These are phyloP conservation scores for Corticium candelabrum DNA, from an alignment of 37 sponge, comb jelly and placozoan species.

Conservation along the genomic window DNA sequence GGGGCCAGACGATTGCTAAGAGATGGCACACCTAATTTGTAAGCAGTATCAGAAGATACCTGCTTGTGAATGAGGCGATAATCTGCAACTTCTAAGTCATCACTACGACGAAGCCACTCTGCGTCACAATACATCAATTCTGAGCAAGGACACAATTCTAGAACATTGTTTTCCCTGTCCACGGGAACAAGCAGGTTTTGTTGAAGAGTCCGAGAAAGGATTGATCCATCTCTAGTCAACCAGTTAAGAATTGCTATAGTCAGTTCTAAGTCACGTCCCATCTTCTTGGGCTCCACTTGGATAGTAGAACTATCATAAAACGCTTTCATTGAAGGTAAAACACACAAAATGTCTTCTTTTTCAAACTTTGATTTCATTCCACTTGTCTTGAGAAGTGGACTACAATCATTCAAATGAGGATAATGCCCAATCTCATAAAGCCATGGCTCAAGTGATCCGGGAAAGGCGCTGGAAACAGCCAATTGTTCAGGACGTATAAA, in stretches of 20 bases:
- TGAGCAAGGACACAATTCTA: neutral
- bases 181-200: neutral
- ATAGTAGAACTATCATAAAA: no score
- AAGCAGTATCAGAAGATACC: conserved; percentile 16
- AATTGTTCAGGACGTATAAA: neutral
- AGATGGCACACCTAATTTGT: conserved; percentile 34
- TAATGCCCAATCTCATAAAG: neutral
- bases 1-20: conserved; percentile 36
- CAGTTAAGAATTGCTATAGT: neutral
- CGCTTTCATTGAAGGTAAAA: neutral
- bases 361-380: neutral
- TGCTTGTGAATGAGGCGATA: conserved; percentile 13
- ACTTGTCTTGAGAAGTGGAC: neutral
- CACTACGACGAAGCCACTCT: conserved; percentile 3
- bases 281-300: no score
- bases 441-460: neutral
- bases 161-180: neutral
- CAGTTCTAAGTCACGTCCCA: neutral
- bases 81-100: neutral
- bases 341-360: neutral
- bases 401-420: neutral
- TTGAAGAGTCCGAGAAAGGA: neutral
- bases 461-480: neutral
- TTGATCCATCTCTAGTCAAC: neutral
- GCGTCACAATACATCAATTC: neutral